Evolutionary conservation across 2,113 vertebrate genomes (phyloP).

Genomic region (Irena cyanogastra): DNA sequence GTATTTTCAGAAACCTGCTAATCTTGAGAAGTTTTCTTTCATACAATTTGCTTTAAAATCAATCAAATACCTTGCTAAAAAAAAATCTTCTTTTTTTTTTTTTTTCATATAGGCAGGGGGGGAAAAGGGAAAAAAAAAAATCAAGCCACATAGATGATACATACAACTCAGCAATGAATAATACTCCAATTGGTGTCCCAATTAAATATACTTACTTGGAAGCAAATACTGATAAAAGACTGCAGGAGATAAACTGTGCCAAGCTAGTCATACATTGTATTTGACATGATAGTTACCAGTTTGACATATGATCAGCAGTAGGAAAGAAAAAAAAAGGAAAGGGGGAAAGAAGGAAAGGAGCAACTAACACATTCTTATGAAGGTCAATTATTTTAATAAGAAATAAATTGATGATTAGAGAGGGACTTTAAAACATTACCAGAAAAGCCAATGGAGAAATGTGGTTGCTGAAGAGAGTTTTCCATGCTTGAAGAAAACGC

Average conservation of each 20-base stretch:
- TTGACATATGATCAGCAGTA: not conserved
- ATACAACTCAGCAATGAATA: not conserved
- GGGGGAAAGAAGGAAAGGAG: not conserved
- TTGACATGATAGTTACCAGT: not conserved
- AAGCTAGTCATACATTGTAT: not conserved
- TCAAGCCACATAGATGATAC: not conserved
- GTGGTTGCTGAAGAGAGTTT: not conserved
- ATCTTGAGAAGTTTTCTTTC: not conserved
- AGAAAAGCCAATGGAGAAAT: not conserved
- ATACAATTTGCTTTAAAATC: not conserved
- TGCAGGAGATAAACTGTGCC: not conserved
- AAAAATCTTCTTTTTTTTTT: no score
- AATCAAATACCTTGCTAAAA: not conserved
- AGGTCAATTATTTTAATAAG: not conserved
- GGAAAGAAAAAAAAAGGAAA: not conserved
- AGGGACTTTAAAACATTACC: not conserved
- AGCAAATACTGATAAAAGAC: not conserved
- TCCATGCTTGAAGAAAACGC: not conserved
- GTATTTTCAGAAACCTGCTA: not conserved
- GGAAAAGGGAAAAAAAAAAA: not conserved
- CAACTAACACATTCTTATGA: not conserved
- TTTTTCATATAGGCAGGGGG: accelerated
- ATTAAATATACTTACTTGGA: not conserved
- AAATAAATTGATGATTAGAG: not conserved
- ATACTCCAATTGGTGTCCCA: not conserved